Conservation (phyloP, 2,797 vertebrate genomes). For the Lagodon rhomboides region DNA sequence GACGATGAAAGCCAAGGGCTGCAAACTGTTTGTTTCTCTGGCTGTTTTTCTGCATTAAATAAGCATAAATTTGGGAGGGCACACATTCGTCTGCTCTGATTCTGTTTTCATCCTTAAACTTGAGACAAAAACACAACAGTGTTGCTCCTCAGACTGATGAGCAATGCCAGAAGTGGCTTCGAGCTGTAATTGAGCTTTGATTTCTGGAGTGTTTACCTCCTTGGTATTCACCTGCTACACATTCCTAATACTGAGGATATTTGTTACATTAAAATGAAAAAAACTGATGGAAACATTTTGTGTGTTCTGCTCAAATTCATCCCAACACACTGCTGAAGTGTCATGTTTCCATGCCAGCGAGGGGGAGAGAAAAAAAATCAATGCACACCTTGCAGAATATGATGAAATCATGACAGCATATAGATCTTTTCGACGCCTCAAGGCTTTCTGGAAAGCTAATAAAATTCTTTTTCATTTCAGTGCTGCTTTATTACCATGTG, state of each 20-base stretch:
- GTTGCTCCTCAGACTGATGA: constrained; percentile 42
- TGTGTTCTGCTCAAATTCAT: constrained; percentile 23
- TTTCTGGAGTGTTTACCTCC: constrained; percentile 36
- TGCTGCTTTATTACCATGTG: constrained; percentile 56
- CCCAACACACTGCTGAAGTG: constrained; percentile 28
- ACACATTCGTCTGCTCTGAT: constrained; percentile 36
- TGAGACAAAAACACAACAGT: constrained; percentile 22
- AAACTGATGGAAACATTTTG: neutral
- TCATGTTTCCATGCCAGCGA: constrained; percentile 36
- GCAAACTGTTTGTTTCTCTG: constrained; percentile 43
- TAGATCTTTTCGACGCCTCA: constrained; percentile 71
- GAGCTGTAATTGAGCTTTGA: constrained; percentile 44
- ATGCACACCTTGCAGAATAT: constrained; percentile 61
- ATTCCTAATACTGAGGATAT: neutral
- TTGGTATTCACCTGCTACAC: constrained; percentile 24
- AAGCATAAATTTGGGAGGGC: constrained; percentile 42
- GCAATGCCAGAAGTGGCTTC: constrained; percentile 37
- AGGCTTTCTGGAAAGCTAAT: constrained; percentile 66
- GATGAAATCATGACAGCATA: constrained; percentile 76
- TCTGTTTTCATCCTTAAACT: constrained; percentile 45
- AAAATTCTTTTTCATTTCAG: constrained; percentile 65
- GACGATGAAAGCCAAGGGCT: constrained; percentile 39
- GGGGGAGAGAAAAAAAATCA: constrained; percentile 52
- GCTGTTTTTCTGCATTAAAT: constrained; percentile 46
- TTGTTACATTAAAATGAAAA: neutral